Base-by-base conservation (phyloP, 2,113 vertebrate species). In the Vanacampus margaritifer region DNA sequence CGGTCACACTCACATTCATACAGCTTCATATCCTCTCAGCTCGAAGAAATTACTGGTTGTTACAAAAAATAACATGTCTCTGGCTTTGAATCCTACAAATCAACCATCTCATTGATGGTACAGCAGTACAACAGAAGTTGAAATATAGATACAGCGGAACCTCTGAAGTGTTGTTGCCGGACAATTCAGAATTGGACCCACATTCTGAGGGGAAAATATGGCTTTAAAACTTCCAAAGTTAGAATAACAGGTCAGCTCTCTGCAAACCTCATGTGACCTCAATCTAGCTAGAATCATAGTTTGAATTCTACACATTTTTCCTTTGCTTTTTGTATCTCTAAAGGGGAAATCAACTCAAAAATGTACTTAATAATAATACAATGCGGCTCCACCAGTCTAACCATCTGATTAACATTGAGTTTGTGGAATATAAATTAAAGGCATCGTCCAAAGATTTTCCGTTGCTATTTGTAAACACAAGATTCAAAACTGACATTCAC, bases 1-100 rank as follows among this genome's bases (percentile, higher is more conserved):
- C 46, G 65, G 71, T 82, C 81, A 83, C 6, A 35, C 67, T 85
- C 64, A 61, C 61, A 43, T 72, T 64, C 61, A 65, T 74, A 69
- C 54, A 54, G 43, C 68, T 74, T 79, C 65, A 66, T 71, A 59
- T 72, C 66, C 45, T 65, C 58, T 48, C 17, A 39, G 13, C 41
- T 19, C 35, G 12, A 64, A 46, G 24, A 72, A 69, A 72, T 60
- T 69, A 80, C 63, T 26, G 50, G 43, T 67, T 24, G 19, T 59
- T 24, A 43, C 51, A 57, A 35, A 62, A 64, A 69, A 46, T 28
- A 64, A 80, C 77, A 69, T 79, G 75, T 72, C 45, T 69, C 48
- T 26, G 60, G 51, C 50, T 54, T 73, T 72, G n/a, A 59, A 71
- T 64, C 43, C 1, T 23, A 68, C 50, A 58, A 71, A 61, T 43